Percentiles rank a stretch among this genome's conserved stretches.
Conservation (phyloP, 2,113 vertebrate species). For the Myotis yumanensis region DNA sequence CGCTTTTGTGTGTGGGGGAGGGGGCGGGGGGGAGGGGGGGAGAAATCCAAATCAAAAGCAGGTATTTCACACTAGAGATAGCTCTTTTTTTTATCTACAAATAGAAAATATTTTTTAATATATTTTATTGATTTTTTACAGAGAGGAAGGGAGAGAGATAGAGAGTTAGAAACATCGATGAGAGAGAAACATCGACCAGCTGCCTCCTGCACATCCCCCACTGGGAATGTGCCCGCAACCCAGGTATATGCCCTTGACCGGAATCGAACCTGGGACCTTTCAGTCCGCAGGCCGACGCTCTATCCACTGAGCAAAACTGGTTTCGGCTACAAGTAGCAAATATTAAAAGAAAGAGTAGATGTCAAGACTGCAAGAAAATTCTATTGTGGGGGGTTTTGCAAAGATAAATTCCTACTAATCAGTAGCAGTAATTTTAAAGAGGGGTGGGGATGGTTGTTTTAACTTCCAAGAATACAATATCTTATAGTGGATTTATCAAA, state of each 20-base stretch:
- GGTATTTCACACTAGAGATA: not conserved
- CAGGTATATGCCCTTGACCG: no score
- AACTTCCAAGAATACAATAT: not conserved
- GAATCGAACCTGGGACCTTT: no score
- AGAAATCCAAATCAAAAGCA: not conserved
- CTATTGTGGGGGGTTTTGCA: not conserved
- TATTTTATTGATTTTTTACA: no score
- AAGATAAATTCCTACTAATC: not conserved
- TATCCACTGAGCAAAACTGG: no score
- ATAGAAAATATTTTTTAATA: not conserved
- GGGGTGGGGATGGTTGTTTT: not conserved
- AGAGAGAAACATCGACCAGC: no score
- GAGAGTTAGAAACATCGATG: no score
- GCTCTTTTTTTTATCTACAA: not conserved
- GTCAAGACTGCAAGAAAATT: not conserved
- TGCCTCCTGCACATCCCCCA: no score
- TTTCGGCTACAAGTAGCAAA: not conserved
- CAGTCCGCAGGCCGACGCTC: no score
- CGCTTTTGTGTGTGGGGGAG: not conserved
- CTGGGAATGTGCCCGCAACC: no score
- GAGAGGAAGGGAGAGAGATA: no score
- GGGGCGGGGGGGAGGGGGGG: no score
- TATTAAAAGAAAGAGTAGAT: not conserved
- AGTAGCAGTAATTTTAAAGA: not conserved
- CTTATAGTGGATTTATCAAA: not conserved